Conservation (phyloP, 1,140 invertebrate species). For the Pseudomyrmex concolor region DNA sequence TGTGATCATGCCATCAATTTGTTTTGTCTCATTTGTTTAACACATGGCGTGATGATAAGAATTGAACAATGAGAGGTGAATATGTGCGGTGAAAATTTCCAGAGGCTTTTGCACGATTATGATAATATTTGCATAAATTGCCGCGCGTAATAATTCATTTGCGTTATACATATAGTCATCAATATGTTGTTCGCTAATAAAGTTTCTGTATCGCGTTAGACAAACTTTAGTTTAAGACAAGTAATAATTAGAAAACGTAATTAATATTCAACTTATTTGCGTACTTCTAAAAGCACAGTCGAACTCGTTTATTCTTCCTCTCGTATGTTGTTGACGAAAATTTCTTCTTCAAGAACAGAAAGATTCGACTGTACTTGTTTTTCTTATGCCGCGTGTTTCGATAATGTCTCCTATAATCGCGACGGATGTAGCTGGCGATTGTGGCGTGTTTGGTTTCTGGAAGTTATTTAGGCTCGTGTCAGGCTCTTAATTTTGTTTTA, state of each 20-base stretch:
- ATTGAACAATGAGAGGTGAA: background rate
- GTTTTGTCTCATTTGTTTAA: background rate
- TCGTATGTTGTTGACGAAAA: no score
- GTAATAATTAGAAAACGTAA: background rate
- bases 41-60: background rate
- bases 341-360: no score
- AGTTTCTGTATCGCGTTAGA: background rate
- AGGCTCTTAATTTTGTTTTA: no score
- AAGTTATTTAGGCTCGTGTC: no score
- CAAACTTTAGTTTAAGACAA: background rate
- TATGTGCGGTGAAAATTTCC: background rate
- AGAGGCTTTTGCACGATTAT: background rate
- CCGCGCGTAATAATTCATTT: background rate
- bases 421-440: no score
- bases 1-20: no score
- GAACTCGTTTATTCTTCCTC: no score
- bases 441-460: no score
- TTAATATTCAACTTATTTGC: background rate
- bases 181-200: background rate
- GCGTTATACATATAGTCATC: background rate
- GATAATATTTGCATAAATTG: constrained; percentile 19
- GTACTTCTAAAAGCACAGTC: no score
- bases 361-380: no score
- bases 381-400: no score
- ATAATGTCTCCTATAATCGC: no score